Conservation (phyloP, 1,140 invertebrate genomes). For the Batillaria attramentaria region DNA sequence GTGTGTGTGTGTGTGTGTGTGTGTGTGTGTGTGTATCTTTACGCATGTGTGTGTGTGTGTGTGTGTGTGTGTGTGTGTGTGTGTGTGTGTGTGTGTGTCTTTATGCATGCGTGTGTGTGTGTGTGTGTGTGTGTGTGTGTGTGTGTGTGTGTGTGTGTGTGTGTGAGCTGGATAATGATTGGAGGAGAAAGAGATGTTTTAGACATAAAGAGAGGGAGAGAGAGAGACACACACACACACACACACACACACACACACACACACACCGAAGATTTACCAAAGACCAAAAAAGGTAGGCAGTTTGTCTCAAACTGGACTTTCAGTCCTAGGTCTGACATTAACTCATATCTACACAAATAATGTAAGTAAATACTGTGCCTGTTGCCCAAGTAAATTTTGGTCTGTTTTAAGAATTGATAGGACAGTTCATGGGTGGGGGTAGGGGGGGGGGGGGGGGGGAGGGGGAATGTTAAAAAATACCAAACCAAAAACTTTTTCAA, state of each 20-base stretch:
- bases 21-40: not conserved
- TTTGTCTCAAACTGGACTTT: too few species aligned
- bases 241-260: conserved; percentile 10
- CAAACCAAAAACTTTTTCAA: too few species aligned
- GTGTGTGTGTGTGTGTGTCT: not conserved
- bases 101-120: not conserved
- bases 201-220: not conserved
- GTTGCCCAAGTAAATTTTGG: too few species aligned
- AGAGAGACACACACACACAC: not conserved
- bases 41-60: not conserved
- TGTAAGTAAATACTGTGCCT: too few species aligned
- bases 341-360: too few species aligned
- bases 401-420: too few species aligned
- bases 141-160: not conserved
- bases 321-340: too few species aligned
- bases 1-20: conserved; percentile 2
- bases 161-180: not conserved
- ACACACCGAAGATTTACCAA: too few species aligned
- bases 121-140: not conserved
- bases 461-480: too few species aligned
- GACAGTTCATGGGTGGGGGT: too few species aligned
- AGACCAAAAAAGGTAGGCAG: too few species aligned
- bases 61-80: conserved; percentile 2
- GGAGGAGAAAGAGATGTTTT: not conserved
- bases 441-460: too few species aligned